Percentiles rank a stretch among this genome's conserved stretches.
Conservation (phyloP, 2,797 vertebrate species). For the Sebastes diaconus region DNA sequence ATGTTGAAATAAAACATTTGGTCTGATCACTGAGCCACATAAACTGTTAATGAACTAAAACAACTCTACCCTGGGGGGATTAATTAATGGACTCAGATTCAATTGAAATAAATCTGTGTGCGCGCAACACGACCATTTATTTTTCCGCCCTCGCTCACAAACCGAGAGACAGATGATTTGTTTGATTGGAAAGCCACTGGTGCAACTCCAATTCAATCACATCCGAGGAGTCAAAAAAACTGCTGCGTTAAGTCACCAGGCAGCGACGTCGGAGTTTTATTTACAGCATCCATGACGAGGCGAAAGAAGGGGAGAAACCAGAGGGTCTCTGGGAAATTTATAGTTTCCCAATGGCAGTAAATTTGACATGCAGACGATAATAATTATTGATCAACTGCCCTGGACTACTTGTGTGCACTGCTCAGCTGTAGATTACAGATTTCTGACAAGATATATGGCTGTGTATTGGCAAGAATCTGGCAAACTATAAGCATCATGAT, state of each 20-base stretch:
- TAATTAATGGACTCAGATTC: slow-evolving; percentile 42
- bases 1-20: not conserved
- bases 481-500: too few relatives aligned
- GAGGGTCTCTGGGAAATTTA: slow-evolving; percentile 5
- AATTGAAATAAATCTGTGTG: slow-evolving; percentile 53
- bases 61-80: slow-evolving; percentile 9
- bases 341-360: slow-evolving; percentile 8
- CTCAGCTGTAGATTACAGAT: not conserved
- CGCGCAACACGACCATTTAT: slow-evolving; percentile 34
- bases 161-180: slow-evolving; percentile 50
- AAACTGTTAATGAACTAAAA: slow-evolving; percentile 41
- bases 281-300: slow-evolving; percentile 19
- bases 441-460: not conserved
- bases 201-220: slow-evolving; percentile 62
- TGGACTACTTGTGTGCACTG: not conserved
- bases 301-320: not conserved
- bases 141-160: slow-evolving; percentile 16
- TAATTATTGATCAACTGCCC: slow-evolving; percentile 12
- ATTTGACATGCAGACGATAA: slow-evolving; percentile 19
- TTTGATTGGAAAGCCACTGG: slow-evolving; percentile 60
- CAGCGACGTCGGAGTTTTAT: slow-evolving; percentile 30
- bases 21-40: slow-evolving; percentile 7
- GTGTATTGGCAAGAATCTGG: too few relatives aligned
- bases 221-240: slow-evolving; percentile 40
- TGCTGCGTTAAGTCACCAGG: slow-evolving; percentile 15